Base-by-base conservation (phyloP, 2,113 vertebrate species). In the Bubo bubo region DNA sequence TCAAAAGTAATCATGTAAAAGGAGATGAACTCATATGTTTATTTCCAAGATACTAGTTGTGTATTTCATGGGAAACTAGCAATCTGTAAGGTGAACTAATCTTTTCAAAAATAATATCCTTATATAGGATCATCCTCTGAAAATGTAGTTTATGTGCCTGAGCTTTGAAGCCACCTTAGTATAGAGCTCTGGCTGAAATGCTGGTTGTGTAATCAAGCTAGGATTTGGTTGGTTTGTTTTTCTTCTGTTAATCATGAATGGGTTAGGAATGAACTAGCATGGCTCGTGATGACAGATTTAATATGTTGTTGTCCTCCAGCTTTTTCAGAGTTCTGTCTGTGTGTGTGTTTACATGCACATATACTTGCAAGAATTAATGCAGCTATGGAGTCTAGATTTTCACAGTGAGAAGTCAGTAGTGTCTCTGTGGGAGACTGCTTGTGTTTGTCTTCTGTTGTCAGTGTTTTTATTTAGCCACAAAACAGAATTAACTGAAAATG, bases 191-290 rank as follows among this genome's bases (percentile, higher is more conserved):
- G 59, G 16, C 39, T 88, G 81, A 86, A 80, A 76, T 0, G 0
- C 37, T 77, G 26, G 27, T 94, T 97, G 86, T 72, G 66, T 86
- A 95, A 95, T 72, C 77, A 90, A 86, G n/a, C 49, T 55, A 72
- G 71, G 71, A 71, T 87, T 85, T 71, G n/a, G 30, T 60, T 96
- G 70, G 43, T 83, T 93, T 90, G 64, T 79, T 92, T 95, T 93
- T 58, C 26, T 90, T 59, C 73, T 53, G 18, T 95, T 95, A 89
- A 45, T 87, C 67, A 75, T 84, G 62, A 95, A 96, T 91, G 64
- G 62, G 56, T 97, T 90, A 88, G 89, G 89, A 95, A 94, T 27
- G 80, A 92, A 72, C 58, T 75, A 92, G 60, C 20, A 75, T 74
- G 13, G 52, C 37, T 90, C 93, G 35, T 8, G 64, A 77, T 87